These are phyloP conservation scores for Enteromius thamalakanensis DNA, from an alignment of 2,797 vertebrate genomes.

Conservation along the genomic window DNA sequence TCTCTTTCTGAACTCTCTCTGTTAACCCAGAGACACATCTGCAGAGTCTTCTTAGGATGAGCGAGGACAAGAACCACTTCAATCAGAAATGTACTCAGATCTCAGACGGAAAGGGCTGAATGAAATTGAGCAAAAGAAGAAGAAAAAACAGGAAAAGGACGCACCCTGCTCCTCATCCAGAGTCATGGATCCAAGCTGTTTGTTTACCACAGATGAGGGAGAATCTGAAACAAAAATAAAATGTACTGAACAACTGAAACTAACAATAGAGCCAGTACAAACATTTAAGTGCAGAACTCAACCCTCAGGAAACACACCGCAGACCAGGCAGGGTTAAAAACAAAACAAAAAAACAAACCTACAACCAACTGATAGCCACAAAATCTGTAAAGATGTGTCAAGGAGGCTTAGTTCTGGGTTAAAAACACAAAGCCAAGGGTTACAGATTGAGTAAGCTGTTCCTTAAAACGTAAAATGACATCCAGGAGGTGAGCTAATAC, in stretches of 20 bases:
- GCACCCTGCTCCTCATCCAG: conserved; percentile 98
- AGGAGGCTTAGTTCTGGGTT: background rate
- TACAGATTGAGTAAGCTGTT: conserved; percentile 1
- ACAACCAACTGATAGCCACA: conserved; percentile 16
- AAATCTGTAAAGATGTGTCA: background rate
- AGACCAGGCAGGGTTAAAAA: conserved; percentile 34
- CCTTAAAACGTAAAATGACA: background rate
- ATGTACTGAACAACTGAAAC: conserved; percentile 80
- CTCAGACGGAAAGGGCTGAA: conserved; percentile 11
- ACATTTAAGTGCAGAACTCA: conserved; percentile 6
- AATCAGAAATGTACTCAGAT: background rate
- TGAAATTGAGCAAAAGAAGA: conserved; percentile 1
- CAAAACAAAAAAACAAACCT: background rate
- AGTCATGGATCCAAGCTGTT: conserved; percentile 99
- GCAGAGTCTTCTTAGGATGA: conserved; percentile 3
- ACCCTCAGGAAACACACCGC: conserved; percentile 44
- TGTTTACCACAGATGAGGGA: conserved; percentile 97
- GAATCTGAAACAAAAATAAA: conserved; percentile 98
- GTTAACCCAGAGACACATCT: conserved; percentile 1
- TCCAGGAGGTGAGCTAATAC: background rate
- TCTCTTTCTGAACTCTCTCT: conserved; percentile 11
- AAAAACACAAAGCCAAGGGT: conserved; percentile 23
- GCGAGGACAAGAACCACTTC: background rate
- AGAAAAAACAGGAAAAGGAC: conserved; percentile 68
- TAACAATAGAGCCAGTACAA: conserved; percentile 37